These are phyloP conservation scores for Hemibagrus guttatus DNA, from an alignment of 2,797 vertebrate species.

Conservation along the genomic window DNA sequence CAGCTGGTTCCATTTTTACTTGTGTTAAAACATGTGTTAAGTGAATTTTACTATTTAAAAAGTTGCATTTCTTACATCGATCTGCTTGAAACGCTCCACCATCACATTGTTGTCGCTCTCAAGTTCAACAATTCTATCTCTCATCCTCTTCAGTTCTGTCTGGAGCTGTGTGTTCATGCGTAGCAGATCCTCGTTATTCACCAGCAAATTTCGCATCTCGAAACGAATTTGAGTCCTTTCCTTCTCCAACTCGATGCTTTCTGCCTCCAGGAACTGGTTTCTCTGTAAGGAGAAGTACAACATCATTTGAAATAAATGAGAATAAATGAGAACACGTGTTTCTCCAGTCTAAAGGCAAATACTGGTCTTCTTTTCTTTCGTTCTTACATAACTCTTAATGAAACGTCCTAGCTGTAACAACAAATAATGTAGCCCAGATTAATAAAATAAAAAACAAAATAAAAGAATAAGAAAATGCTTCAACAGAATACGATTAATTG, in stretches of 20 bases:
- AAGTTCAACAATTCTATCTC: slow-evolving; percentile 71
- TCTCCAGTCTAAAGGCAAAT: background rate
- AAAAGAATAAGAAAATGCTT: background rate
- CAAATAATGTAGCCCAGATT: background rate
- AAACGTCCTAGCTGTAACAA: background rate
- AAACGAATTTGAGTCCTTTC: slow-evolving; percentile 80
- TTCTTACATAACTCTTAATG: background rate
- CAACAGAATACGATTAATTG: background rate
- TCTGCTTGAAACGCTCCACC: slow-evolving; percentile 62
- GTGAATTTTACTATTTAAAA: background rate
- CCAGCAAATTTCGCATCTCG: slow-evolving; percentile 77
- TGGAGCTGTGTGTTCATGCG: slow-evolving; percentile 72
- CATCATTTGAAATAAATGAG: background rate
- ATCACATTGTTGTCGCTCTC: slow-evolving; percentile 64
- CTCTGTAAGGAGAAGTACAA: slow-evolving; percentile 64
- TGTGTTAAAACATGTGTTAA: background rate
- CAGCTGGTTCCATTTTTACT: background rate
- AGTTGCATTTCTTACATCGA: slow-evolving; percentile 67
- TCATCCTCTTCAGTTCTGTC: slow-evolving; percentile 71
- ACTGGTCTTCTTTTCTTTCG: background rate
- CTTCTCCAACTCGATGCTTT: slow-evolving; percentile 78
- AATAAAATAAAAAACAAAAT: background rate
- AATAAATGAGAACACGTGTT: background rate
- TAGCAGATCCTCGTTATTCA: slow-evolving; percentile 78
- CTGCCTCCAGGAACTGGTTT: slow-evolving; percentile 80